phyloP scores from a whole-genome alignment of 2,888 invertebrate species.

The Patella caerulea region DNA sequence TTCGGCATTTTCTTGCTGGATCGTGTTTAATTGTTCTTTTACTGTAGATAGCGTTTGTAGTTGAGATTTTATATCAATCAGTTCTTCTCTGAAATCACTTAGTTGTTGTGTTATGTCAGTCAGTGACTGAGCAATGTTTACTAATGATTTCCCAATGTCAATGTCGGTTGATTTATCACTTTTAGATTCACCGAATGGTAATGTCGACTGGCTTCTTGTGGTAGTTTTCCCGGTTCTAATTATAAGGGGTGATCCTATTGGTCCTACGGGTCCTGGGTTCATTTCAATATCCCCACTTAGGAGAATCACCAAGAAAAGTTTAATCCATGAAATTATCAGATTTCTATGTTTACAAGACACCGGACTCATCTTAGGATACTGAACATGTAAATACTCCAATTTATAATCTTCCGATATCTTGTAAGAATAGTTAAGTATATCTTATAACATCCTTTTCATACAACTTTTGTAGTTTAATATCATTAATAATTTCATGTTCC shows the following conservation, averaged over 20 bases:
- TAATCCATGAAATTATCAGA: too few species aligned
- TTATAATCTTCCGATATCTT: too few species aligned
- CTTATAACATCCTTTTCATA: too few species aligned
- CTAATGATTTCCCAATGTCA: neutral
- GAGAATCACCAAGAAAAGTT: too few species aligned
- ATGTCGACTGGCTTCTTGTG: constrained; percentile 1
- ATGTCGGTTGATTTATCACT: neutral
- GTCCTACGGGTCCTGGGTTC: neutral
- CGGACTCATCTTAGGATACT: too few species aligned
- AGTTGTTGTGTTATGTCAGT: constrained; percentile 8
- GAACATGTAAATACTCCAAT: too few species aligned
- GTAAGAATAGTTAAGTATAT: too few species aligned
- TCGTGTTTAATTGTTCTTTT: neutral
- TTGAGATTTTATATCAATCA: neutral
- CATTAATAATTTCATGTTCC: too few species aligned
- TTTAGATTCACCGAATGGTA: constrained; percentile 5
- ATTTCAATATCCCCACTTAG: neutral
- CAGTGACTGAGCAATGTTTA: neutral
- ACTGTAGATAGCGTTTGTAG: neutral
- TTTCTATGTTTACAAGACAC: too few species aligned
- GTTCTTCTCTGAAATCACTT: constrained; percentile 3
- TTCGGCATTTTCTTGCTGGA: neutral
- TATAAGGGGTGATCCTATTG: neutral
- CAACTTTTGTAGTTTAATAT: too few species aligned
- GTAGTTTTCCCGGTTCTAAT: neutral